phyloP scores from a whole-genome alignment of 2,113 vertebrate genomes.

The Sisor rabdophorus region DNA sequence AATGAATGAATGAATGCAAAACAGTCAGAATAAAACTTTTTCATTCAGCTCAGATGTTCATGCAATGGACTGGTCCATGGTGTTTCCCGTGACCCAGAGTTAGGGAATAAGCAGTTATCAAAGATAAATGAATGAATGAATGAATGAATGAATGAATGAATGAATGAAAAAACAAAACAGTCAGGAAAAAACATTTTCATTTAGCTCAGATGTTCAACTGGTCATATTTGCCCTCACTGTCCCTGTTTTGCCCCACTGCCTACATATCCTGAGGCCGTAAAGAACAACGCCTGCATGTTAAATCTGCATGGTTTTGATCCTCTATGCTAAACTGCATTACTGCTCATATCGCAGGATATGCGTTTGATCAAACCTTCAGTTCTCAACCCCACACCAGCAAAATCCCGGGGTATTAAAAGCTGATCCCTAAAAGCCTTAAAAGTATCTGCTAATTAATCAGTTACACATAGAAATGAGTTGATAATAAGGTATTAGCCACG shows the following conservation, averaged over 20 bases:
- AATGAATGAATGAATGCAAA: neutral
- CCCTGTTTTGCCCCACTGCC: constrained; percentile 26
- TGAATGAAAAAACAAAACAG: neutral
- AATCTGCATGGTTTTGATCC: constrained; percentile 25
- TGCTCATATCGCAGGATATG: constrained; percentile 24
- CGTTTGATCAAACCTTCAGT: constrained; percentile 20
- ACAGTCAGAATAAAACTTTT: neutral
- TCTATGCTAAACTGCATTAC: constrained; percentile 30
- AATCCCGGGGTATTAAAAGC: constrained; percentile 31
- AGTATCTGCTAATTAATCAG: constrained; percentile 62
- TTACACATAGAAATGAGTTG: constrained; percentile 52
- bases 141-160: neutral
- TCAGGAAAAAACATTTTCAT: neutral
- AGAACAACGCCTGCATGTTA: constrained; percentile 18
- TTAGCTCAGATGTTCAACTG: neutral
- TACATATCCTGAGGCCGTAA: constrained; percentile 7
- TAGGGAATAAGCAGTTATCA: no score
- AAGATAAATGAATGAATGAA: no score
- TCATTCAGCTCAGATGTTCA: neutral
- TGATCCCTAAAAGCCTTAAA: constrained; percentile 37
- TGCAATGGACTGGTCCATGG: no score
- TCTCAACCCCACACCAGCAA: constrained; percentile 6
- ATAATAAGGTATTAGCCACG: constrained; percentile 52
- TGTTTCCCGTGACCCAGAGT: no score
- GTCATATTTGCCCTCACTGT: constrained; percentile 17